Conservation (phyloP, 1,140 invertebrate genomes). For the Notospermus geniculatus region DNA sequence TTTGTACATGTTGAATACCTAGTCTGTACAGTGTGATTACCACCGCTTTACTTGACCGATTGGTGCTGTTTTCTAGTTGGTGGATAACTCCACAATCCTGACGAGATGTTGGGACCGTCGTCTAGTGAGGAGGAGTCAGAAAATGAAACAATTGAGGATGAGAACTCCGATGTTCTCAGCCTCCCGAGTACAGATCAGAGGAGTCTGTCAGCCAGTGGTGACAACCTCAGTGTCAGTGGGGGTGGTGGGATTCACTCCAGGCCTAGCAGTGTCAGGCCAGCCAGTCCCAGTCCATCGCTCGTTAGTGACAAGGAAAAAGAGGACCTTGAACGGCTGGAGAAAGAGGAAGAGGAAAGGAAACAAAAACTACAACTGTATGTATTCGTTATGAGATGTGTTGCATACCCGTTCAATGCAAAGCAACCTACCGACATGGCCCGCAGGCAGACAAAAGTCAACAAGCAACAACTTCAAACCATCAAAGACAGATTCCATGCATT, state of each 20-base stretch:
- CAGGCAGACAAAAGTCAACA: conserved; percentile 77
- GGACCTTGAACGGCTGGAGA: conserved; percentile 50
- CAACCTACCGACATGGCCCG: conserved; percentile 95
- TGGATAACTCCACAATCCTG: neutral
- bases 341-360: conserved; percentile 53
- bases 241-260: conserved; percentile 47
- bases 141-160: conserved; percentile 54
- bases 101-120: conserved; percentile 60
- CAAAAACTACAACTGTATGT: conserved; percentile 88
- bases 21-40: no score
- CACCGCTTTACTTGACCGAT: no score
- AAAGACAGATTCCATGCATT: conserved; percentile 88
- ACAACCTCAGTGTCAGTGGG: conserved; percentile 55
- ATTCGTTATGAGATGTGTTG: conserved; percentile 95
- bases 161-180: conserved; percentile 54
- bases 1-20: no score
- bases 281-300: conserved; percentile 76
- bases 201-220: conserved; percentile 55
- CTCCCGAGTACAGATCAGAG: conserved; percentile 50
- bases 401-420: conserved; percentile 99
- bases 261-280: conserved; percentile 68
- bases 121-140: conserved; percentile 58
- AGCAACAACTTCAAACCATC: conserved; percentile 93
- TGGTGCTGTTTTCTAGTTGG: no score
- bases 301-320: conserved; percentile 62